These are phyloP conservation scores for Trichonephila inaurata DNA, from an alignment of 1,140 invertebrate genomes.

Conservation along the genomic window DNA sequence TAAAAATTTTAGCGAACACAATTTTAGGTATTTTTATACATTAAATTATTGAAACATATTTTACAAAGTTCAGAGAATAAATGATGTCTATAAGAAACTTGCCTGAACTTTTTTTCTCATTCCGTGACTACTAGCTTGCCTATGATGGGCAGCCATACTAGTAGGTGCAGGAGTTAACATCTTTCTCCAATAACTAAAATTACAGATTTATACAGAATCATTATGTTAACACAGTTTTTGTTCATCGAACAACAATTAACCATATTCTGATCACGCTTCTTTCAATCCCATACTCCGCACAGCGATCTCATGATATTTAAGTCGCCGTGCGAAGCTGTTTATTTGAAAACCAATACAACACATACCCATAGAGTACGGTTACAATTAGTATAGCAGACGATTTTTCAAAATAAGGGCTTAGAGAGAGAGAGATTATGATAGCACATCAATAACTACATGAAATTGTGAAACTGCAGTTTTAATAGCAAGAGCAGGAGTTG, in stretches of 20 bases:
- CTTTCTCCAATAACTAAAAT: conserved; percentile 32
- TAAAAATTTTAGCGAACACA: too few relatives aligned
- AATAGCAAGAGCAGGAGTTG: too few relatives aligned
- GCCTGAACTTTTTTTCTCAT: conserved; percentile 87
- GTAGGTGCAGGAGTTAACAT: conserved; percentile 75
- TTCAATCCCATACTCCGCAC: background rate
- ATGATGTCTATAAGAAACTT: conserved; percentile 62
- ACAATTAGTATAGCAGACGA: background rate
- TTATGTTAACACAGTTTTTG: background rate
- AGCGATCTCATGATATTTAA: background rate
- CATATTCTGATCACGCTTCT: background rate
- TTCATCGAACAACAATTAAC: background rate
- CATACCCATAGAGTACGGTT: background rate
- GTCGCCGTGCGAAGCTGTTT: background rate
- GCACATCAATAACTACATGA: too few relatives aligned
- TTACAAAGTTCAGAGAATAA: too few relatives aligned
- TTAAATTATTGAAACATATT: too few relatives aligned
- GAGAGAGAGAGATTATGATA: background rate
- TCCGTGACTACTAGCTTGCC: conserved; percentile 82
- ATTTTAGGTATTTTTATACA: too few relatives aligned
- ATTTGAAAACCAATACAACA: conserved; percentile 27
- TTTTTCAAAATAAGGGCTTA: too few relatives aligned
- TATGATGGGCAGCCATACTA: conserved; percentile 77
- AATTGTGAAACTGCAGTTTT: too few relatives aligned
- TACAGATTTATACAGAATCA: background rate